Percentiles rank a stretch among this genome's conserved stretches.
Evolutionary conservation across 2,113 vertebrate genomes (phyloP).

Genomic region (Salvelinus sp.): DNA sequence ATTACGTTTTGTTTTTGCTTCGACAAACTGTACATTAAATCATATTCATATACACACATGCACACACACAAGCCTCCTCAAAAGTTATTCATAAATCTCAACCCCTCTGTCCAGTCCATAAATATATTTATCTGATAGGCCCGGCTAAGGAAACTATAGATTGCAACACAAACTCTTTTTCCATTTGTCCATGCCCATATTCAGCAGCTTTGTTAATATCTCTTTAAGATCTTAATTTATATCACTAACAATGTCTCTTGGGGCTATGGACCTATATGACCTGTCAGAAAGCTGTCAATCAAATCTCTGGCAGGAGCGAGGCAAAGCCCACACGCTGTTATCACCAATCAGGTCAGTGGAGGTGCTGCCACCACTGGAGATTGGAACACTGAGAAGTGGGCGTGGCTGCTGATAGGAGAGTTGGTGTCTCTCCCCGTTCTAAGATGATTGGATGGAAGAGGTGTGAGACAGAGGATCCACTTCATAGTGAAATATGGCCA

Average conservation of each 20-base stretch:
- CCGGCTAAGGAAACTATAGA: too few relatives aligned
- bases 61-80: background rate
- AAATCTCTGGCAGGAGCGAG: background rate
- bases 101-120: background rate
- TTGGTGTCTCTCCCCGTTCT: background rate
- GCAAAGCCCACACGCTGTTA: background rate
- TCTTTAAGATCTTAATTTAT: background rate
- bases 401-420: background rate
- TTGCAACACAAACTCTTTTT: too few relatives aligned
- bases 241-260: background rate
- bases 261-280: background rate
- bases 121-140: background rate
- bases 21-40: background rate
- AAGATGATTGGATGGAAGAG: background rate
- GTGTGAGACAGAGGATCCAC: background rate
- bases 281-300: constrained; percentile 4
- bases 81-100: too few relatives aligned
- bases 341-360: background rate
- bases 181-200: background rate
- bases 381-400: background rate
- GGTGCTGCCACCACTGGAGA: background rate
- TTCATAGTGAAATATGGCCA: background rate
- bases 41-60: background rate
- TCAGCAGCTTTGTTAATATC: background rate
- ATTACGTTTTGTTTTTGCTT: too few relatives aligned